Evolutionary conservation across 2,113 vertebrate species (phyloP).

Genomic region (Sciurus niger): DNA sequence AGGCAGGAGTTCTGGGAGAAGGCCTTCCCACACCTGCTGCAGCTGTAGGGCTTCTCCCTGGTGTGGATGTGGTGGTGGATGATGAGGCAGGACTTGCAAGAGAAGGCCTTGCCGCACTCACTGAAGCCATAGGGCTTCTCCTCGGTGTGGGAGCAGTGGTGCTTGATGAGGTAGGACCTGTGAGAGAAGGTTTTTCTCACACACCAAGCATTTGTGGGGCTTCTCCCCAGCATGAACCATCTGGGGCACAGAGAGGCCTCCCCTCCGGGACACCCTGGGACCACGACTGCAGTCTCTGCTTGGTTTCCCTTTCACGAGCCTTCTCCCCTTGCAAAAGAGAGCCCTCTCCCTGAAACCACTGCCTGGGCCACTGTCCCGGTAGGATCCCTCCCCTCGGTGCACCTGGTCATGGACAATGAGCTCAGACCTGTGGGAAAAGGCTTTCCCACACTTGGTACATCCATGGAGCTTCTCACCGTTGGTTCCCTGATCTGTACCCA

Average conservation of each 20-base stretch:
- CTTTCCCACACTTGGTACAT: neutral
- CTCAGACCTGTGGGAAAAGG: neutral
- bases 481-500: neutral
- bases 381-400: neutral
- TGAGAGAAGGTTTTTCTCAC: neutral
- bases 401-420: neutral
- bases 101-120: too few species aligned
- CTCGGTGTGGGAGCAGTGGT: neutral
- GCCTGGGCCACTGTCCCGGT: neutral
- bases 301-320: too few species aligned
- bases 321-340: too few species aligned
- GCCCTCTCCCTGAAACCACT: too few species aligned
- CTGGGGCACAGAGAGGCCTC: neutral
- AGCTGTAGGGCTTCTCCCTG: neutral
- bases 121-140: neutral
- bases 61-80: neutral
- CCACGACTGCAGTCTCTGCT: too few species aligned
- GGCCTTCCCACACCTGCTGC: neutral
- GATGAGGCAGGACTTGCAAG: neutral
- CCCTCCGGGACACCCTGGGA: neutral
- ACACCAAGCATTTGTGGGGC: neutral
- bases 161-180: neutral
- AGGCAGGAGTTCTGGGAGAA: conserved; percentile 24
- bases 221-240: neutral
- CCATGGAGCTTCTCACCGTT: neutral